Conservation (phyloP, 1,140 invertebrate species). For the Ooceraea biroi region DNA sequence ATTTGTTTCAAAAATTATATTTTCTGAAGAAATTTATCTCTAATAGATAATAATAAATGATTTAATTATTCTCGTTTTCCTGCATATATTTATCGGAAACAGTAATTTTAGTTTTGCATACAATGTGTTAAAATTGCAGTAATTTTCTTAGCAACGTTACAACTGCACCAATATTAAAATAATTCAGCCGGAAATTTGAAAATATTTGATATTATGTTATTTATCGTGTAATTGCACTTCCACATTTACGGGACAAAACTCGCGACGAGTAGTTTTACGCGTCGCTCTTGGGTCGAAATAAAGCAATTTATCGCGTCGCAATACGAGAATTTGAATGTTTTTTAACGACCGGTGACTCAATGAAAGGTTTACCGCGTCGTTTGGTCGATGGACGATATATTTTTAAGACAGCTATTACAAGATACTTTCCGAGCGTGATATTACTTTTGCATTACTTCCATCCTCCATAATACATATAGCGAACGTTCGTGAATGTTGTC, state of each 20-base stretch:
- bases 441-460: conserved; percentile 74
- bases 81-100: too few species aligned
- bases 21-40: too few species aligned
- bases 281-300: conserved; percentile 67
- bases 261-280: conserved; percentile 65
- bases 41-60: too few species aligned
- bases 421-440: conserved; percentile 54
- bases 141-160: neutral
- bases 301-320: conserved; percentile 72
- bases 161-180: neutral
- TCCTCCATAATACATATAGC: conserved; percentile 30
- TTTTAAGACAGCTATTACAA: conserved; percentile 61
- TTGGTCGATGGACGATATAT: conserved; percentile 70
- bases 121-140: conserved; percentile 5
- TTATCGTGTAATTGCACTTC: neutral
- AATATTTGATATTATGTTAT: conserved; percentile 1
- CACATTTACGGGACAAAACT: neutral
- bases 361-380: conserved; percentile 78
- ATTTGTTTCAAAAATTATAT: too few species aligned
- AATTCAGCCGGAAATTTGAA: neutral
- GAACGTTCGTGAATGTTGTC: conserved; percentile 37
- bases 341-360: conserved; percentile 74
- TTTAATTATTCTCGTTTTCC: too few species aligned
- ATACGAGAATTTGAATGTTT: conserved; percentile 68
- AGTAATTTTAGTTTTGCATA: too few species aligned